Percentiles rank a stretch among this genome's conserved stretches.
phyloP scores from a whole-genome alignment of 2,113 vertebrate species.

The Cyanistes caeruleus region DNA sequence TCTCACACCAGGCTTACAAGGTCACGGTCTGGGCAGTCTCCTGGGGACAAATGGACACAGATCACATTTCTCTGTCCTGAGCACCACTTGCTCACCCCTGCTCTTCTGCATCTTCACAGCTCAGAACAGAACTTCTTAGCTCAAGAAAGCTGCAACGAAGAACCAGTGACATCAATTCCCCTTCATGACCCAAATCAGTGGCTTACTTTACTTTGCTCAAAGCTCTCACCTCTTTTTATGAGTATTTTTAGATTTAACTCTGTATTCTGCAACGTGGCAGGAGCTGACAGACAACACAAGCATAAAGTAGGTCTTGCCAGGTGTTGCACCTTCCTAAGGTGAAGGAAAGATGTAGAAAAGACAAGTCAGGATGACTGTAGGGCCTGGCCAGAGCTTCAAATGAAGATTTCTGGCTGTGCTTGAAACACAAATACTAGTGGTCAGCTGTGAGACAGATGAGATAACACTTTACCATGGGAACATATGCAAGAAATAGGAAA shows the following conservation, averaged over 20 bases:
- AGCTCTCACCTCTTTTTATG: conserved; percentile 55
- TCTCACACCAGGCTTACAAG: background rate
- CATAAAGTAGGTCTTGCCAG: conserved; percentile 29
- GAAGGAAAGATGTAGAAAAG: conserved; percentile 1
- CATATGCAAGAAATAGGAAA: conserved; percentile 8
- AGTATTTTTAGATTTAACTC: conserved; percentile 68
- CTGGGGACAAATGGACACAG: background rate
- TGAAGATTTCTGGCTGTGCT: conserved; percentile 49
- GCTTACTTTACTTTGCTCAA: conserved; percentile 62
- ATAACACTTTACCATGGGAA: conserved; percentile 45
- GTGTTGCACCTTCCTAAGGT: background rate
- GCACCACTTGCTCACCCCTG: background rate
- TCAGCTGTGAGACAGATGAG: conserved; percentile 42
- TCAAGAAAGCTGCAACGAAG: background rate
- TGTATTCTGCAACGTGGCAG: background rate
- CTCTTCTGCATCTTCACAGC: background rate
- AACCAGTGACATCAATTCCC: conserved; percentile 56
- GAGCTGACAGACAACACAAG: conserved; percentile 49
- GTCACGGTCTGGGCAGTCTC: background rate
- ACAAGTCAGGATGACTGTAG: conserved; percentile 18
- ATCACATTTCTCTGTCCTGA: background rate
- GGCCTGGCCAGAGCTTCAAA: conserved; percentile 59
- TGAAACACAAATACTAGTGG: conserved; percentile 32
- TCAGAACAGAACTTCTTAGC: background rate
- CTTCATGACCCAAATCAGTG: conserved; percentile 64